Percentiles rank a stretch among this genome's conserved stretches.
Conservation (phyloP, 2,888 invertebrate species). For the Cactoblastis cactorum region DNA sequence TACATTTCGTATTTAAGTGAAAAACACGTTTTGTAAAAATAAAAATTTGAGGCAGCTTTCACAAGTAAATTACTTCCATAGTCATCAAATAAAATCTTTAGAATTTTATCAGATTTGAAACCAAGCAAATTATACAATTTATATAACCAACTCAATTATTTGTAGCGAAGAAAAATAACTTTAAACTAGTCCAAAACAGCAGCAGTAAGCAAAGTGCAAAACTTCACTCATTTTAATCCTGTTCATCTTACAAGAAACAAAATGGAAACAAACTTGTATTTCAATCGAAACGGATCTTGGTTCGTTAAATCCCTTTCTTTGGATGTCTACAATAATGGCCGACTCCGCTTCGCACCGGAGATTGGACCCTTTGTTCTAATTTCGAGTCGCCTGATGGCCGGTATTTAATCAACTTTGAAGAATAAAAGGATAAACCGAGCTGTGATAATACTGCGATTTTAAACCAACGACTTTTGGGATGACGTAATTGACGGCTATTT, state of each 20-base stretch:
- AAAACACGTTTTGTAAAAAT: too few species aligned
- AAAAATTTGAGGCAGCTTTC: too few species aligned
- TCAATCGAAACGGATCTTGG: conserved; percentile 32
- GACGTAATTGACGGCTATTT: background rate
- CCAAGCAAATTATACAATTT: too few species aligned
- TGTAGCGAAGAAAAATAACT: too few species aligned
- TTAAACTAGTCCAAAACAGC: too few species aligned
- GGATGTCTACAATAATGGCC: conserved; percentile 20
- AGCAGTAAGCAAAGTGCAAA: conserved; percentile 2
- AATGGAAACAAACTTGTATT: conserved; percentile 25
- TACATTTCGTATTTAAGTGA: too few species aligned
- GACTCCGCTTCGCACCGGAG: background rate
- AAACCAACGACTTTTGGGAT: background rate
- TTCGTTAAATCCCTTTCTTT: conserved; percentile 43
- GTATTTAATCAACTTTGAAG: background rate
- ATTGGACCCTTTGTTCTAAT: conserved; percentile 6
- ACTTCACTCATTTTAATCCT: conserved; percentile 9
- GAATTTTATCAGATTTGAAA: too few species aligned
- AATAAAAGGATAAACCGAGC: background rate
- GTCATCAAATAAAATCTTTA: too few species aligned
- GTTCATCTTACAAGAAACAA: conserved; percentile 11
- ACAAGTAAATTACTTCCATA: too few species aligned
- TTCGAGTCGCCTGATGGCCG: background rate
- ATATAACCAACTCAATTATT: too few species aligned
- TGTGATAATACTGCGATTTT: background rate